Evolutionary conservation across 2,888 invertebrate genomes (phyloP).

Genomic region (Drosophila picticornis): DNA sequence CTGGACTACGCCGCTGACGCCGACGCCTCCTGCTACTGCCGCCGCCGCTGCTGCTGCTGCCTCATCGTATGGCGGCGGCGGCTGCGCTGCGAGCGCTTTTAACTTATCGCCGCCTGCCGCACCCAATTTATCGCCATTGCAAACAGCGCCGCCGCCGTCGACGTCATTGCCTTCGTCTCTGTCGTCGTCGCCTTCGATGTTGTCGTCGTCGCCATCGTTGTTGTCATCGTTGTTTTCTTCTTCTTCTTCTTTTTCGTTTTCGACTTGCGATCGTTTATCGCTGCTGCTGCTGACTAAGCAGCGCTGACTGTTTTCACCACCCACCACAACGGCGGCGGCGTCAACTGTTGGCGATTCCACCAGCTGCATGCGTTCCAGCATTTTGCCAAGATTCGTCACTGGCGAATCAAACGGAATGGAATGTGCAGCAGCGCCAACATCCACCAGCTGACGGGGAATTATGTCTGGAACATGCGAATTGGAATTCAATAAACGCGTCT

Average conservation of each 20-base stretch:
- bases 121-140: constrained; percentile 68
- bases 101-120: constrained; percentile 65
- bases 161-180: constrained; percentile 34
- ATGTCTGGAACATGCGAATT: constrained; percentile 84
- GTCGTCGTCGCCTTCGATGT: constrained; percentile 24
- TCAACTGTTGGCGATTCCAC: constrained; percentile 54
- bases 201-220: constrained; percentile 19
- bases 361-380: constrained; percentile 77
- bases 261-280: constrained; percentile 32
- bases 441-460: constrained; percentile 80
- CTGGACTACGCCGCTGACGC: constrained; percentile 68
- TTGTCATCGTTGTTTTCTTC: constrained; percentile 30
- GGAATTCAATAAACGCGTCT: constrained; percentile 3
- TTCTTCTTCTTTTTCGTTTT: constrained; percentile 33
- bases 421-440: constrained; percentile 16
- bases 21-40: constrained; percentile 53
- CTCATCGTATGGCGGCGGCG: constrained; percentile 41
- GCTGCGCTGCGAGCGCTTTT: constrained; percentile 46
- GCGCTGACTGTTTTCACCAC: constrained; percentile 37
- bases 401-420: constrained; percentile 75
- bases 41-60: constrained; percentile 33
- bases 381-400: constrained; percentile 78
- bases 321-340: constrained; percentile 9
- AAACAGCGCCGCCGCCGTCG: constrained; percentile 27
- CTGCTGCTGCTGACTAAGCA: constrained; percentile 57